A percentile compares a stretch with the other conserved stretches of the same genome.
phyloP scores from a whole-genome alignment of 2,797 vertebrate species.

The Telmatherina bonti region DNA sequence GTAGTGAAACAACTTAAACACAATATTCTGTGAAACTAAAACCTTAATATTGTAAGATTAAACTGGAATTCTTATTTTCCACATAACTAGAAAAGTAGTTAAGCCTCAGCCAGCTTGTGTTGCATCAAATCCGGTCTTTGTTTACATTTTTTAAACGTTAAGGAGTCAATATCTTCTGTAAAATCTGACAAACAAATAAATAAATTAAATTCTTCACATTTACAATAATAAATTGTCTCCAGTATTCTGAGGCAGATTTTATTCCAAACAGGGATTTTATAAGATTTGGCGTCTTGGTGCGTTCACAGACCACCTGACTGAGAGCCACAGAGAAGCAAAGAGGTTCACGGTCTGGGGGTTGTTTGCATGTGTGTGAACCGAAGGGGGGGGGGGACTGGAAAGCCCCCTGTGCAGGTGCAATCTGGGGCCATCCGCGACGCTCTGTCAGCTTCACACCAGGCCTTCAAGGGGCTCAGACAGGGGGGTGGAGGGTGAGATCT shows the following conservation, averaged over 20 bases:
- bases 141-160: too few relatives aligned
- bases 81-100: too few relatives aligned
- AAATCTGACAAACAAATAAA: too few relatives aligned
- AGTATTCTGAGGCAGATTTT: neutral
- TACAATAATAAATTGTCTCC: neutral
- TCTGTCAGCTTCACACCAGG: slow-evolving; percentile 76
- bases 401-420: slow-evolving; percentile 77
- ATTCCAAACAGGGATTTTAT: neutral
- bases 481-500: slow-evolving; percentile 52
- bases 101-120: too few relatives aligned
- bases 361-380: slow-evolving; percentile 40
- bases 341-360: slow-evolving; percentile 33
- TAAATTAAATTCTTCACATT: neutral
- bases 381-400: slow-evolving; percentile 44
- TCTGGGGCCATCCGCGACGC: slow-evolving; percentile 83
- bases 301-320: slow-evolving; percentile 32
- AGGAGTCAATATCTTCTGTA: too few relatives aligned
- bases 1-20: too few relatives aligned
- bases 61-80: too few relatives aligned
- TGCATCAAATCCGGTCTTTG: too few relatives aligned
- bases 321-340: slow-evolving; percentile 29
- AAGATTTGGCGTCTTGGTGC: neutral
- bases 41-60: too few relatives aligned
- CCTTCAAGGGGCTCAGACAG: slow-evolving; percentile 64
- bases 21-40: too few relatives aligned